These are phyloP conservation scores for Drosophila buzzatii DNA, from an alignment of 2,888 invertebrate species.

Conservation along the genomic window DNA sequence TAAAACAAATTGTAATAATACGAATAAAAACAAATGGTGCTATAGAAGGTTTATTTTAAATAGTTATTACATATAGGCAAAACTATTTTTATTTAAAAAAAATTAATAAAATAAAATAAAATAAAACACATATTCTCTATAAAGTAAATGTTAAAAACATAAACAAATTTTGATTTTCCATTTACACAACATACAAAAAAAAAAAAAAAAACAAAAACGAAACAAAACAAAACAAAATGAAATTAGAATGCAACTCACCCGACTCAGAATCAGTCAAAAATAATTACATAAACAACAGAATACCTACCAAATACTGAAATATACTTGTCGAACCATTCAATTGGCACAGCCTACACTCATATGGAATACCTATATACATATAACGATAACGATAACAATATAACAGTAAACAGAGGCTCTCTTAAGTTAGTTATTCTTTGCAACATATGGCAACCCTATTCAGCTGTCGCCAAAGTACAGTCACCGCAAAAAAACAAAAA, in stretches of 20 bases:
- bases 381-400: slow-evolving; percentile 46
- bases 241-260: slow-evolving; percentile 43
- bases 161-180: slow-evolving; percentile 66
- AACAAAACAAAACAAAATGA: slow-evolving; percentile 38
- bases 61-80: slow-evolving; percentile 69
- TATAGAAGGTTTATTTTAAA: slow-evolving; percentile 81
- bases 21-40: slow-evolving; percentile 78
- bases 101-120: neutral
- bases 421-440: slow-evolving; percentile 74
- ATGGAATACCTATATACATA: slow-evolving; percentile 48
- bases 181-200: slow-evolving; percentile 40
- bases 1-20: slow-evolving; percentile 74
- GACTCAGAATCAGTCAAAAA: slow-evolving; percentile 54
- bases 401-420: slow-evolving; percentile 77
- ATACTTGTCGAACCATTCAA: slow-evolving; percentile 68
- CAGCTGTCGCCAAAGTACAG: slow-evolving; percentile 61
- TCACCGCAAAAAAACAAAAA: slow-evolving; percentile 37
- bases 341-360: slow-evolving; percentile 64
- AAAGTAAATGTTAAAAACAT: slow-evolving; percentile 62
- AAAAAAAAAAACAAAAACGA: slow-evolving; percentile 41
- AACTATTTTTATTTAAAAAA: slow-evolving; percentile 36
- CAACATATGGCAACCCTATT: slow-evolving; percentile 59
- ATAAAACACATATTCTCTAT: slow-evolving; percentile 31
- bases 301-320: slow-evolving; percentile 59
- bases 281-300: slow-evolving; percentile 33